Base-by-base conservation (phyloP, 2,797 vertebrate species). In the Enteromius viviparus region DNA sequence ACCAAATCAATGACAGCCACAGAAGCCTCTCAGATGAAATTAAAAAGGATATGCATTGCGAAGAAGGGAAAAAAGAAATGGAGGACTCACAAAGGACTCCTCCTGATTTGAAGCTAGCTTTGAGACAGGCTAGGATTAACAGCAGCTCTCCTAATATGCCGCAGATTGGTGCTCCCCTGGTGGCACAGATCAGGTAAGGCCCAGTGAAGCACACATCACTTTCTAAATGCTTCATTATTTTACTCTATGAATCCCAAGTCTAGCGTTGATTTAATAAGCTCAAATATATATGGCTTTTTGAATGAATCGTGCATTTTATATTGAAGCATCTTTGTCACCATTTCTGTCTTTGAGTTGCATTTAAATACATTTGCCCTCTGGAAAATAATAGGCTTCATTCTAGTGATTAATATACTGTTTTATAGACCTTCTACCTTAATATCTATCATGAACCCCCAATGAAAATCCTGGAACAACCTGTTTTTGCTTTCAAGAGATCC, bases 221-320 rank as follows among this genome's bases (percentile, higher is more conserved):
- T 78, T 96, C 95, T 96, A 96, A 96, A 95, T 94, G 94, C 94
- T 96, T 97, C 95, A 94, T 97, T 97, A 97, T 97, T 97, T 97
- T 96, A 94, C 95, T 95, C 94, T 94, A 93, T 93, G 93, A 94
- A 94, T 95, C 94, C 94, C 95, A 91, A 92, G 91, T 94, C 95
- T 96, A 94, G 93, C 93, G 95, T 95, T 95, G 95, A 96, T 97
- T 97, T 96, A 96, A 96, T 96, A 97, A 96, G 94, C 94, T 94
- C 94, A 96, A 95, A 96, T 96, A 95, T 96, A 96, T 95, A 64
- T 55, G 94, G 87, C 90, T 93, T 93, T 95, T 95, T 92, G 91
- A 91, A 32, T 3, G 10, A 82, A 40, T 72, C 55, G 90, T 93
- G 92, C 92, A 92, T 92, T 94, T 92, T 87, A 91, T 90, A 92